Conservation (phyloP, 2,113 vertebrate genomes). For the Sporophila hypoxantha region DNA sequence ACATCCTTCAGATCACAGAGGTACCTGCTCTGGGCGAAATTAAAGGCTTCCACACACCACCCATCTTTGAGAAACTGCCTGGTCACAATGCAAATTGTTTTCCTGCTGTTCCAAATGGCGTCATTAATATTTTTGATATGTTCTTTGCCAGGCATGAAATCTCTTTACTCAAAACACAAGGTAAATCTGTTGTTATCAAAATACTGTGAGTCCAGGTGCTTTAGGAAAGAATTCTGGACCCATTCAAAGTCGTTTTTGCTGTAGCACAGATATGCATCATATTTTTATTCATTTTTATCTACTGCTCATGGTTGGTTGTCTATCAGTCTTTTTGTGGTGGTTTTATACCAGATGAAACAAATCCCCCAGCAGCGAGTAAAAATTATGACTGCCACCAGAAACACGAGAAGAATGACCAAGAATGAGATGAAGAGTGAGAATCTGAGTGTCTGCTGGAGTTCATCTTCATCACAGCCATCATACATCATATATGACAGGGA, state of each 20-base stretch:
- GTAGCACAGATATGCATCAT: conserved; percentile 85
- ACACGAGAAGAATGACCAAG: background rate
- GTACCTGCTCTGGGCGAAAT: conserved; percentile 77
- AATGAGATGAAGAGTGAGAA: conserved; percentile 69
- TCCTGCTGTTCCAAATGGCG: conserved; percentile 83
- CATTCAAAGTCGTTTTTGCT: conserved; percentile 81
- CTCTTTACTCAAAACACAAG: conserved; percentile 88
- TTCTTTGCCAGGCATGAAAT: conserved; percentile 85
- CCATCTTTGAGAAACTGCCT: conserved; percentile 85
- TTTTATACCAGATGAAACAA: conserved; percentile 78
- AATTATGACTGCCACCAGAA: conserved; percentile 26
- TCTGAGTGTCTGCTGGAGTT: conserved; percentile 59
- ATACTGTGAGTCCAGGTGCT: conserved; percentile 79
- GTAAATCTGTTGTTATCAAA: conserved; percentile 73
- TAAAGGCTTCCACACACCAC: conserved; percentile 90
- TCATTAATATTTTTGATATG: conserved; percentile 81
- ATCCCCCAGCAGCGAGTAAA: conserved; percentile 65
- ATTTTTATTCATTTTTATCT: conserved; percentile 35
- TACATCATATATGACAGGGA: conserved; percentile 36
- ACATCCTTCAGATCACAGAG: conserved; percentile 71
- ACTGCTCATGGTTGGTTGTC: background rate
- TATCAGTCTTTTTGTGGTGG: conserved; percentile 28
- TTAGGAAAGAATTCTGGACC: conserved; percentile 81
- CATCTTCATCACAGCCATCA: conserved; percentile 60
- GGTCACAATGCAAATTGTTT: conserved; percentile 83